Evolutionary conservation across 1,140 invertebrate genomes (phyloP).

Genomic region (Nautilus pompilius): DNA sequence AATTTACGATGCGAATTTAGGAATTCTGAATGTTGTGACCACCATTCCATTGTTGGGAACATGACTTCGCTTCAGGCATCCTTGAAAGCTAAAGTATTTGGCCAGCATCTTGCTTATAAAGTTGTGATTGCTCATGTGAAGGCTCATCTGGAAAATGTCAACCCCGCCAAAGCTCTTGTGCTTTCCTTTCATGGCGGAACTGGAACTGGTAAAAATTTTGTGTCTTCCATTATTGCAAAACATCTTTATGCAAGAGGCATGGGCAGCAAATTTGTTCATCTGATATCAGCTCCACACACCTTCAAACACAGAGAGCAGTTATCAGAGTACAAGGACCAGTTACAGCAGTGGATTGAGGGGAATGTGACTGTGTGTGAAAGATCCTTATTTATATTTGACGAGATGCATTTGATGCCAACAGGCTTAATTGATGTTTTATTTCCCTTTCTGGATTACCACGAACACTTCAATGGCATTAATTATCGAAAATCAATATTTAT

Average conservation of each 20-base stretch:
- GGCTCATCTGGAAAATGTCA: conserved; percentile 23
- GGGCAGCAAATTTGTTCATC: conserved; percentile 75
- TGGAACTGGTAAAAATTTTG: conserved; percentile 62
- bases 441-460: conserved; percentile 84
- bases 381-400: conserved; percentile 94
- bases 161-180: conserved; percentile 46
- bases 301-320: conserved; percentile 64
- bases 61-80: too few species aligned
- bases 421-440: conserved; percentile 80
- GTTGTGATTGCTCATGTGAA: conserved; percentile 31
- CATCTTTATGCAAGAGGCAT: conserved; percentile 71
- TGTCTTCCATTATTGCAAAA: conserved; percentile 75
- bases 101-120: conserved; percentile 37
- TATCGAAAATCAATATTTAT: conserved; percentile 77
- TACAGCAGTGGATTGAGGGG: conserved; percentile 62
- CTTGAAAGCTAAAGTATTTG: conserved; percentile 31
- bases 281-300: conserved; percentile 75
- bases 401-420: conserved; percentile 89
- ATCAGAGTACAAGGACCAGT: conserved; percentile 49
- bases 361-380: conserved; percentile 68
- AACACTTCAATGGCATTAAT: conserved; percentile 59
- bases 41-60: too few species aligned
- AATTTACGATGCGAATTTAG: too few species aligned
- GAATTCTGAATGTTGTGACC: too few species aligned
- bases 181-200: conserved; percentile 54